Conservation (phyloP, 2,797 vertebrate species). For the Schizopygopsis pylzovi region DNA sequence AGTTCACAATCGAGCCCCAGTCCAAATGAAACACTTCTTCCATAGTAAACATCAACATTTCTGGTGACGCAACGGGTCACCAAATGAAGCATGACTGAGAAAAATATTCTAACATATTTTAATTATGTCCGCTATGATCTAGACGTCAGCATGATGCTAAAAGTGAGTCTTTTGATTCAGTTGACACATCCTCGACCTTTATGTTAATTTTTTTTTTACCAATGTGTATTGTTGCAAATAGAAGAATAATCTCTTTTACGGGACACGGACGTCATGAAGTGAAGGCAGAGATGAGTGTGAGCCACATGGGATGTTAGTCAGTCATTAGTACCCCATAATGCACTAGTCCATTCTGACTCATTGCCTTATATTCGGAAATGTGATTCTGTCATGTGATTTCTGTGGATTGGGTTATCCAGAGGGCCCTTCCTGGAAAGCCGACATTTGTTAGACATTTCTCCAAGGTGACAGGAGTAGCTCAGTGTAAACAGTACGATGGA, state of each 20-base stretch:
- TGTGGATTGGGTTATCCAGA: conserved; percentile 32
- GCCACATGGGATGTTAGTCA: conserved; percentile 40
- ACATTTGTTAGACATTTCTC: conserved; percentile 60
- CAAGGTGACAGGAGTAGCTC: conserved; percentile 54
- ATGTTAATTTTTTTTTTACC: background rate
- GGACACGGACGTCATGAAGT: conserved; percentile 32
- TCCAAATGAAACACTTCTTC: conserved; percentile 40
- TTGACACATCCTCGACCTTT: conserved; percentile 23
- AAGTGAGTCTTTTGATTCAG: background rate
- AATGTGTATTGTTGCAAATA: background rate
- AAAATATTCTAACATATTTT: background rate
- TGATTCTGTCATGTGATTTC: conserved; percentile 51
- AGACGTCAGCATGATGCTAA: background rate
- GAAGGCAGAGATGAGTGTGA: conserved; percentile 37
- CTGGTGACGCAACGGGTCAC: background rate
- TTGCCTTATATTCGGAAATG: conserved; percentile 52
- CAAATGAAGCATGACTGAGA: background rate
- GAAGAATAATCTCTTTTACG: conserved; percentile 21
- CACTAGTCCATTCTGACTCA: conserved; percentile 50
- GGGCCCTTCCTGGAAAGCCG: conserved; percentile 53
- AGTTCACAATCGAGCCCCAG: conserved; percentile 33
- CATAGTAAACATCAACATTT: background rate
- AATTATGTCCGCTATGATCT: background rate
- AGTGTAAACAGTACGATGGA: conserved; percentile 53
- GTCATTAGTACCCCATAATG: conserved; percentile 47